Conservation (phyloP, 2,888 invertebrate species). For the Drosophila seclusa region DNA sequence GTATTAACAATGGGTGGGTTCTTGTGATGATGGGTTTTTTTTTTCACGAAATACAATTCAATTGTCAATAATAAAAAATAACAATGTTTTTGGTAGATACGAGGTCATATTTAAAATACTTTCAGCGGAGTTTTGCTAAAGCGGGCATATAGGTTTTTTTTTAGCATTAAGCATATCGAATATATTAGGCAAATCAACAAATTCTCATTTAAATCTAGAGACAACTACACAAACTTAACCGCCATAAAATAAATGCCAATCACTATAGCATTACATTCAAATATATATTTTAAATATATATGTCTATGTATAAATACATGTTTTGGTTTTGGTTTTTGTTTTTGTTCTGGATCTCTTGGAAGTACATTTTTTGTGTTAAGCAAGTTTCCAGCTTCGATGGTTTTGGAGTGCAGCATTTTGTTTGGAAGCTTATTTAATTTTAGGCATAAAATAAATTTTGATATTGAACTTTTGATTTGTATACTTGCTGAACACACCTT, state of each 20-base stretch:
- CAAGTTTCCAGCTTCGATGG: background rate
- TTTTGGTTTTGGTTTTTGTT: background rate
- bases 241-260: conserved; percentile 45
- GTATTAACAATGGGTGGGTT: conserved; percentile 68
- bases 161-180: conserved; percentile 50
- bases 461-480: conserved; percentile 17
- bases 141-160: conserved; percentile 33
- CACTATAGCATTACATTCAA: conserved; percentile 30
- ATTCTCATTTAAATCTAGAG: conserved; percentile 39
- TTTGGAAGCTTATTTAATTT: conserved; percentile 7
- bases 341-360: background rate
- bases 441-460: conserved; percentile 9
- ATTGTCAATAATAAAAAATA: conserved; percentile 20
- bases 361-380: conserved; percentile 2
- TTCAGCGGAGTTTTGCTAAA: conserved; percentile 29
- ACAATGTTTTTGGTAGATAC: conserved; percentile 22
- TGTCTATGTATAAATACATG: conserved; percentile 23
- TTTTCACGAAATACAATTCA: conserved; percentile 13
- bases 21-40: conserved; percentile 24
- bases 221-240: conserved; percentile 72
- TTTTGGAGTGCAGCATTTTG: background rate
- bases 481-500: conserved; percentile 5
- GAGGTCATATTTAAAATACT: background rate
- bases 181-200: conserved; percentile 34
- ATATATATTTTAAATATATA: conserved; percentile 31